These are phyloP conservation scores for Argya squamiceps DNA, from an alignment of 2,797 vertebrate species.

Conservation along the genomic window DNA sequence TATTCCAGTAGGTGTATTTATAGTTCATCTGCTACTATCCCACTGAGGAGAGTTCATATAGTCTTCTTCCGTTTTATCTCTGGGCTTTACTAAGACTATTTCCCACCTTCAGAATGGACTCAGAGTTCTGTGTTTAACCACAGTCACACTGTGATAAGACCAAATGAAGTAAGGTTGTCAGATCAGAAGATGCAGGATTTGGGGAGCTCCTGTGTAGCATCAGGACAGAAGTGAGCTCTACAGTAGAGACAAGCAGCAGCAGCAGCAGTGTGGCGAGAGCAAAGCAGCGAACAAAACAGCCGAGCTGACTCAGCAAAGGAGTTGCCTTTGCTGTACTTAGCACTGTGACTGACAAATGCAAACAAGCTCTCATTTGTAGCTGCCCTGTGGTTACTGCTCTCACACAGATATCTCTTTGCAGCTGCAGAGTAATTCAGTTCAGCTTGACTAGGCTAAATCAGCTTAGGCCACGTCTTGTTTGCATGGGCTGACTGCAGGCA, in stretches of 20 bases:
- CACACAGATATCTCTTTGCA: background rate
- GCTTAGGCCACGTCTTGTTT: background rate
- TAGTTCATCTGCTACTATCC: background rate
- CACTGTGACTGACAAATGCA: background rate
- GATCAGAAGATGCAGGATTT: background rate
- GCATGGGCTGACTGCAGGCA: background rate
- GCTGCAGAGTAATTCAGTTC: background rate
- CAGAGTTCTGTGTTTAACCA: background rate
- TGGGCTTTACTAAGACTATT: background rate
- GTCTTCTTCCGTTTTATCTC: background rate
- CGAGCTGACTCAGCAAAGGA: background rate
- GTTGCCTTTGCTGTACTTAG: background rate
- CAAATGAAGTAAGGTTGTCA: background rate
- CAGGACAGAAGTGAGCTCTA: background rate
- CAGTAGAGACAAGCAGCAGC: background rate
- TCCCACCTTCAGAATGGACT: background rate
- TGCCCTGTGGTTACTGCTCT: background rate
- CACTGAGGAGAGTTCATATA: fast-evolving
- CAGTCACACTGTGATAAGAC: background rate
- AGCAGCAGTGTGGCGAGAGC: fast-evolving
- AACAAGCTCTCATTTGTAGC: background rate
- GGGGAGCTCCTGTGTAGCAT: background rate
- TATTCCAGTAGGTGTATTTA: background rate
- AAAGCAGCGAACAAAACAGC: fast-evolving
- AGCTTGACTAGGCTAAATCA: background rate